A percentile compares a stretch with the other conserved stretches of the same genome.
Evolutionary conservation across 2,797 vertebrate genomes (phyloP).

Genomic region (Glossophaga mutica): DNA sequence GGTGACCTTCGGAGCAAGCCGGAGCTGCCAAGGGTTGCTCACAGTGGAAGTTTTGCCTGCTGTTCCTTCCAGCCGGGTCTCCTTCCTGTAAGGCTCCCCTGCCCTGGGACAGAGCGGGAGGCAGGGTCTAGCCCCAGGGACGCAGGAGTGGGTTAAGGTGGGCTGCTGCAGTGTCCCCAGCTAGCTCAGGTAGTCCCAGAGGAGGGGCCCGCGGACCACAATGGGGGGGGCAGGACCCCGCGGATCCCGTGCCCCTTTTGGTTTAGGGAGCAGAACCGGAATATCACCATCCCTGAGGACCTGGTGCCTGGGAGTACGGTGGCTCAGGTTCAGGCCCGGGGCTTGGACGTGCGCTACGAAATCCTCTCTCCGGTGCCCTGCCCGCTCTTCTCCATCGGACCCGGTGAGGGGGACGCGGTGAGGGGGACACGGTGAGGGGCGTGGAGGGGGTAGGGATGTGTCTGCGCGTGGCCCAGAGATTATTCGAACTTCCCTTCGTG

Average conservation of each 20-base stretch:
- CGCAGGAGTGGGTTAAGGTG: background rate
- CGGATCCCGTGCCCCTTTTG: background rate
- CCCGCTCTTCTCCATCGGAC: slow-evolving; percentile 68
- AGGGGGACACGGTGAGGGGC: fast-evolving
- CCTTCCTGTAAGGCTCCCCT: slow-evolving; percentile 79
- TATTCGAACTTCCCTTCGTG: background rate
- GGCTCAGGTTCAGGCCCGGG: slow-evolving; percentile 68
- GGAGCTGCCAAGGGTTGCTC: slow-evolving; percentile 76
- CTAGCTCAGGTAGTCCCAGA: background rate
- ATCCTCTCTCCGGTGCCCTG: slow-evolving; percentile 61
- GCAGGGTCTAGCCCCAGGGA: background rate
- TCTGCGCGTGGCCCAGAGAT: background rate
- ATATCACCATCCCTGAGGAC: slow-evolving; percentile 53
- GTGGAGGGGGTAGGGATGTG: background rate
- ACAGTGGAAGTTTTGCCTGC: slow-evolving; percentile 79
- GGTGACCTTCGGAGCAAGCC: slow-evolving; percentile 61
- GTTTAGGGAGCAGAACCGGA: slow-evolving; percentile 49
- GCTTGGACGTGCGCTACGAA: slow-evolving; percentile 73
- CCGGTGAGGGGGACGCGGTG: slow-evolving; percentile 63
- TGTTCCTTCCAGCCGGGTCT: slow-evolving; percentile 47
- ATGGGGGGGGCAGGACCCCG: background rate
- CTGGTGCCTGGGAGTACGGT: slow-evolving; percentile 49
- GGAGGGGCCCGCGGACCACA: background rate
- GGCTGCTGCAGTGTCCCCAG: background rate
- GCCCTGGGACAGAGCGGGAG: background rate